Base-by-base conservation (phyloP, 1,140 invertebrate species). In the Ridgeia piscesae region DNA sequence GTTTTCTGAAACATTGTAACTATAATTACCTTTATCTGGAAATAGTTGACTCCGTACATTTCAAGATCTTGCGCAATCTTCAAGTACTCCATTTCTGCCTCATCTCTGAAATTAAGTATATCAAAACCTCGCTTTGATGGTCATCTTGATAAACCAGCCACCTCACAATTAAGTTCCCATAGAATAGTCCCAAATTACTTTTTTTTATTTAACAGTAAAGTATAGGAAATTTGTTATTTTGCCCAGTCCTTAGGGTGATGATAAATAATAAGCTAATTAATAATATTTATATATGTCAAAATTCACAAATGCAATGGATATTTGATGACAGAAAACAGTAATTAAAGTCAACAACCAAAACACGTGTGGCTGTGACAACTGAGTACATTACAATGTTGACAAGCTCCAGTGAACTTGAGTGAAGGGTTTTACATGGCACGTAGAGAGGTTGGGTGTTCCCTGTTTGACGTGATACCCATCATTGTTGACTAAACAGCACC, bases 31-130 rank as follows among this genome's bases (percentile, higher is more conserved):
- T 92, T 93, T 88, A 97, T 97, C 93, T 97, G 97, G 96, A 98
- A 98, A 95, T 98, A 98, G 96, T 99, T 99, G 33, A 99, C 99
- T 88, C 99, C 99, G 96, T 99, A 98, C 99, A 99, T 99, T 95
- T 99, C 99, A 92, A 99, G 96, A 97, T 99, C 99, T 96, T 99
- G 99, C 89, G 99, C 99, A 95, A 99, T 99, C 93, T 99, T 99
- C 91, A 99, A 96, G 96, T 99, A 99, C 95, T 99, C 99, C 98
- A 99, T 99, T 97, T 99, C 99, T 0, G 99, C 99, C 96, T 99
- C 99, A 95, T 99, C 99, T 91, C 99, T 96, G 93, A 97, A 95
- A 94, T 89, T 89, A 89, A 77, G 27, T 77, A 77, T 21, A 4
- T 77, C 58, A 21, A 77, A 77, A 21, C 77, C 21, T 91, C 91